phyloP scores from a whole-genome alignment of 2,797 vertebrate species.

The Pitangus sulphuratus region DNA sequence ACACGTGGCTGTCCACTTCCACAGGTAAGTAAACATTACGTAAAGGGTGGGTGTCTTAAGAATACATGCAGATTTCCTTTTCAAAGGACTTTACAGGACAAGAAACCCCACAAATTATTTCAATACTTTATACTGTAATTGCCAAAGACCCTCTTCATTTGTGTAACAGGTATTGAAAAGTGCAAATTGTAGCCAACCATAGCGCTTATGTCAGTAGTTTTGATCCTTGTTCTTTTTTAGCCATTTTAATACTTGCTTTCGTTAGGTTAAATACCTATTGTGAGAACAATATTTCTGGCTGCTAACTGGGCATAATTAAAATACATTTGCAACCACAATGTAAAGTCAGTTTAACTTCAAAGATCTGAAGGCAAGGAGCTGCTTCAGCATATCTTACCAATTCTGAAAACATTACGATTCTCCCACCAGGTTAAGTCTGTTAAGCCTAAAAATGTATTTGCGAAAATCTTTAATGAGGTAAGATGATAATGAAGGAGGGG shows the following conservation, averaged over 20 bases:
- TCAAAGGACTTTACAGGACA: neutral
- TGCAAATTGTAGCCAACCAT: fast-evolving
- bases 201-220: neutral
- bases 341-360: neutral
- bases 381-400: neutral
- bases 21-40: neutral
- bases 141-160: neutral
- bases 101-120: neutral
- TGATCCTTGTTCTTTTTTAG: neutral
- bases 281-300: neutral
- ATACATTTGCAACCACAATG: neutral
- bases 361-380: neutral
- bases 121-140: neutral
- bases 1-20: neutral
- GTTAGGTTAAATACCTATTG: neutral
- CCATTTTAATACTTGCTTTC: neutral
- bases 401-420: neutral
- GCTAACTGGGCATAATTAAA: neutral
- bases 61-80: neutral
- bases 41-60: fast-evolving
- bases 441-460: neutral
- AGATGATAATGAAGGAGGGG: neutral
- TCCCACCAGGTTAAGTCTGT: neutral
- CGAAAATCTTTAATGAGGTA: neutral
- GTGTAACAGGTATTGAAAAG: neutral